Evolutionary conservation across 2,888 invertebrate species (phyloP).

Genomic region (Drosophila planitibia): DNA sequence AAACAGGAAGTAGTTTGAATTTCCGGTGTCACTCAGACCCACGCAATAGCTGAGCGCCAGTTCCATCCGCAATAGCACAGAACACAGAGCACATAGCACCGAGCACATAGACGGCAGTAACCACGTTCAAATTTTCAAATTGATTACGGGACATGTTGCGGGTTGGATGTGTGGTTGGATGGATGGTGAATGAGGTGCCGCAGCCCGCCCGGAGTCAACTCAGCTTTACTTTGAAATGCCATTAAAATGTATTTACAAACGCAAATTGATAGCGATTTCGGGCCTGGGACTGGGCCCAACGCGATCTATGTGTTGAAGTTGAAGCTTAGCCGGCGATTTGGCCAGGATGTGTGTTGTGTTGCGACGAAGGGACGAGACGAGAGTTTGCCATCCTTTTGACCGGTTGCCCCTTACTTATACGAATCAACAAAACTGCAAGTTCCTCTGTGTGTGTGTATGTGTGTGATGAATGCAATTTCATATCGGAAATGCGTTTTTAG

Average conservation of each 20-base stretch:
- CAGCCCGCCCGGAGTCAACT: constrained; percentile 49
- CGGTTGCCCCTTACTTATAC: constrained; percentile 5
- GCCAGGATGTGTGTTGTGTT: constrained; percentile 34
- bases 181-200: constrained; percentile 12
- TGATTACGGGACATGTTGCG: constrained; percentile 64
- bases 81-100: constrained; percentile 10
- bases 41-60: constrained; percentile 21
- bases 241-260: constrained; percentile 82
- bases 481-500: constrained; percentile 28
- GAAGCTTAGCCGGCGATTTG: constrained; percentile 69
- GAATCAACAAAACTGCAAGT: constrained; percentile 23
- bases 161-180: constrained; percentile 8
- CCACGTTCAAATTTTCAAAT: constrained; percentile 70
- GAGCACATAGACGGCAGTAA: constrained; percentile 31
- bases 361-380: constrained; percentile 1
- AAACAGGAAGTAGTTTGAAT: constrained; percentile 82
- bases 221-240: constrained; percentile 78
- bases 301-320: constrained; percentile 66
- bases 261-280: constrained; percentile 79
- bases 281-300: constrained; percentile 36
- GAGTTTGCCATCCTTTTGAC: constrained; percentile 24
- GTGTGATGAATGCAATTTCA: constrained; percentile 43
- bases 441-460: constrained; percentile 16
- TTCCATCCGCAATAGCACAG: constrained; percentile 21
- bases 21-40: constrained; percentile 75